Base-by-base conservation (phyloP, 2,113 vertebrate species). In the Scolopax mira region DNA sequence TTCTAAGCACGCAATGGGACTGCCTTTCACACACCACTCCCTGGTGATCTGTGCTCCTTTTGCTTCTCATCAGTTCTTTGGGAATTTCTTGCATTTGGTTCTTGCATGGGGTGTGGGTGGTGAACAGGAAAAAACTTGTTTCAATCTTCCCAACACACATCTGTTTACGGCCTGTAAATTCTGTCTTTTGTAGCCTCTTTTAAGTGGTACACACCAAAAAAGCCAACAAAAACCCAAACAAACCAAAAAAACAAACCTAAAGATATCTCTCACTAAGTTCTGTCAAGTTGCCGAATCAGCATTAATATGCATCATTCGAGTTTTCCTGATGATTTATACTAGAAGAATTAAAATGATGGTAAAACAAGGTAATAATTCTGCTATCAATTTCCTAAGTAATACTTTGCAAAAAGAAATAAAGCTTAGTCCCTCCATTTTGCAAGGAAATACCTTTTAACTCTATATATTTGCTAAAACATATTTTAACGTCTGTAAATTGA, bases 131-230 rank as follows among this genome's bases (percentile, higher is more conserved):
- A 93, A 91, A 75, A 42, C 48, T 95, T 89, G 31, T 79, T 96
- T 81, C 69, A 64, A 6, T 81, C 60, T 89, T 84, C 65, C 39
- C 48, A 91, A 81, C 49, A 41, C 39, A 71, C 85, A 90, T 94
- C 85, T 93, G 89, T 51, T 71, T 61, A 62, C 39, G 75, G 88
- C 79, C 89, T 95, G 86, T 67, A 96, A 90, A 85, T 75, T 74
- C 73, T n/a, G 72, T 39, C 33, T 48, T 86, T 75, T 65, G 85
- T 74, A 88, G 25, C 33, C 52, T 91, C 58, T 88, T 88, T 69
- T 75, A 93, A 92, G 19, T 41, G 17, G 41, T 86, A 78, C 11
- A 71, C 28, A 83, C 52, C 70, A 80, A 39, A 73, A 88, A 44
- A 54, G n/a, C n/a, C n/a, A 54, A 27, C 28, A 52, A 28, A 49